Percentiles rank a stretch among this genome's conserved stretches.
Evolutionary conservation across 2,888 invertebrate genomes (phyloP).

Genomic region (Machimus atricapillus): DNA sequence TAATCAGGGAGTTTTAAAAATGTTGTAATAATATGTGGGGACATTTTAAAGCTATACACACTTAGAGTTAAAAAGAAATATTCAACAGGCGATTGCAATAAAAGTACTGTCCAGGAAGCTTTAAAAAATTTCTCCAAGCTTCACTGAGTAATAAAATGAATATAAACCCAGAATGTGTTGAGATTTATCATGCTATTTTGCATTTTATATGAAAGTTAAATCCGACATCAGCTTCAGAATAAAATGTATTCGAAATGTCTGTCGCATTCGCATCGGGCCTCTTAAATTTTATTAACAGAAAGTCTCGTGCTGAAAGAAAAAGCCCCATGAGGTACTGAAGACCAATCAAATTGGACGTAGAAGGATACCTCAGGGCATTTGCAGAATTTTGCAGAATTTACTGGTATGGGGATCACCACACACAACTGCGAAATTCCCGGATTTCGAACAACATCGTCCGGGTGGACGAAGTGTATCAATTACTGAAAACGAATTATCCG

Average conservation of each 20-base stretch:
- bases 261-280: background rate
- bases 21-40: too few relatives aligned
- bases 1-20: too few relatives aligned
- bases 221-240: background rate
- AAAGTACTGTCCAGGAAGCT: background rate
- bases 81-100: background rate
- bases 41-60: too few relatives aligned
- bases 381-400: background rate
- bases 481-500: background rate
- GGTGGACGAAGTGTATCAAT: background rate
- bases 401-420: background rate
- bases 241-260: background rate
- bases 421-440: background rate
- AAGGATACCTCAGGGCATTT: background rate
- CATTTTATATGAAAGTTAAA: background rate
- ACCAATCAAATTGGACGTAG: background rate
- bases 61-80: background rate
- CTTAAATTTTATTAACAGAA: background rate
- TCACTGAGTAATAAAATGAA: background rate
- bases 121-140: background rate
- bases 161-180: background rate
- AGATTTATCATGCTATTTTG: background rate
- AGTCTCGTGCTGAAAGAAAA: background rate
- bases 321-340: background rate
- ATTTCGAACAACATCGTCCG: background rate